These are phyloP conservation scores for Drosophila picticornis DNA, from an alignment of 2,888 invertebrate species.

Conservation along the genomic window DNA sequence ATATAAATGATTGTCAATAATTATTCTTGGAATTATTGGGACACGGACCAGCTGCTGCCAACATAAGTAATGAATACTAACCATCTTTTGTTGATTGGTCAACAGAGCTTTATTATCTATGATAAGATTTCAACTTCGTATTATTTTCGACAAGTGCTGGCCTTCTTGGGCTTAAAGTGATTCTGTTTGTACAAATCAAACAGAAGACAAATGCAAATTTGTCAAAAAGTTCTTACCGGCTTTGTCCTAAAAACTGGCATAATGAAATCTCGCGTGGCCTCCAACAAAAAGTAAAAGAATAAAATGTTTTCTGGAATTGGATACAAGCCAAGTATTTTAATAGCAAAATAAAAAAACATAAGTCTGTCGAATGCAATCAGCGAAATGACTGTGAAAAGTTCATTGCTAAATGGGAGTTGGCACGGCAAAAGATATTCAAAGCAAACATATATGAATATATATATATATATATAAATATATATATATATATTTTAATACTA, in stretches of 20 bases:
- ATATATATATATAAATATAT: constrained; percentile 13
- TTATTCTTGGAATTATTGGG: constrained; percentile 45
- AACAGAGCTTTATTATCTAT: constrained; percentile 45
- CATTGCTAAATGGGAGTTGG: constrained; percentile 45
- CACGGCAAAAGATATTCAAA: neutral
- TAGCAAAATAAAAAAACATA: constrained; percentile 45
- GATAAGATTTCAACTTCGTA: constrained; percentile 1
- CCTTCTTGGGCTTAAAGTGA: constrained; percentile 56
- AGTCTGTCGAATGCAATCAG: constrained; percentile 62
- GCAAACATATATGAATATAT: neutral
- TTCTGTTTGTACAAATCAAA: constrained; percentile 6
- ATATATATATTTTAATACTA: neutral
- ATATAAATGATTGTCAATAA: constrained; percentile 54
- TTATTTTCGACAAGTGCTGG: neutral
- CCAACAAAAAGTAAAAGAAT: constrained; percentile 2
- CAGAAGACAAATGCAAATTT: constrained; percentile 34
- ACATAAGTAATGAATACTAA: constrained; percentile 53
- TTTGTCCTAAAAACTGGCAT: constrained; percentile 55
- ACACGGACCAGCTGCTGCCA: constrained; percentile 43
- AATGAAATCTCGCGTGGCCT: constrained; percentile 54
- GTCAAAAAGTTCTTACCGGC: constrained; percentile 61
- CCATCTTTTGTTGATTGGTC: constrained; percentile 25
- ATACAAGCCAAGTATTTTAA: constrained; percentile 65
- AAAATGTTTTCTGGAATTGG: constrained; percentile 56
- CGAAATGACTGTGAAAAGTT: constrained; percentile 61